Evolutionary conservation across 2,113 vertebrate genomes (phyloP).

Genomic region (Neotoma lepida): DNA sequence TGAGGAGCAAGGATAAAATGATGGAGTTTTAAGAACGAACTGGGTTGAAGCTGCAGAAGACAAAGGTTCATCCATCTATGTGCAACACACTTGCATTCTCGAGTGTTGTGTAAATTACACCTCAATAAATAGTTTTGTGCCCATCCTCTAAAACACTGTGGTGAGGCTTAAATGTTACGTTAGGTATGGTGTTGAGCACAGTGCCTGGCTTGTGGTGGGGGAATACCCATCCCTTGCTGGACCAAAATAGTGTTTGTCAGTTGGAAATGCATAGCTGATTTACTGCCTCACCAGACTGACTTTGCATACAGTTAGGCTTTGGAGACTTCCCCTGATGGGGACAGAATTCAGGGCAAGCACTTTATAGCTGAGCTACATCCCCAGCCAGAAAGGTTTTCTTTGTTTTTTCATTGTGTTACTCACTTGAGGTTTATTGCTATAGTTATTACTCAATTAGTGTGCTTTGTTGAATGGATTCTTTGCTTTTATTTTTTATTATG

Average conservation of each 20-base stretch:
- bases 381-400: neutral
- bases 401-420: neutral
- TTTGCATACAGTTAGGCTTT: neutral
- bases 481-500: constrained; percentile 28
- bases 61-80: neutral
- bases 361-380: neutral
- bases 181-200: neutral
- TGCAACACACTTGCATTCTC: neutral
- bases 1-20: neutral
- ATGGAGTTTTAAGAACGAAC: neutral
- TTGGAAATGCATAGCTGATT: neutral
- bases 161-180: neutral
- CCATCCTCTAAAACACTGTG: neutral
- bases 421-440: neutral
- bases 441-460: constrained; percentile 14
- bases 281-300: neutral
- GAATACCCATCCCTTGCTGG: neutral
- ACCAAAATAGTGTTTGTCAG: neutral
- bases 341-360: neutral
- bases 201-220: neutral
- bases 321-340: neutral
- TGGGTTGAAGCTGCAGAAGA: neutral
- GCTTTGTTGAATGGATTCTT: neutral
- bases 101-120: neutral
- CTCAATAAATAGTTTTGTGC: neutral